These are phyloP conservation scores for Eudiplozoon nipponicum DNA, from an alignment of 2,888 invertebrate genomes.

Conservation along the genomic window DNA sequence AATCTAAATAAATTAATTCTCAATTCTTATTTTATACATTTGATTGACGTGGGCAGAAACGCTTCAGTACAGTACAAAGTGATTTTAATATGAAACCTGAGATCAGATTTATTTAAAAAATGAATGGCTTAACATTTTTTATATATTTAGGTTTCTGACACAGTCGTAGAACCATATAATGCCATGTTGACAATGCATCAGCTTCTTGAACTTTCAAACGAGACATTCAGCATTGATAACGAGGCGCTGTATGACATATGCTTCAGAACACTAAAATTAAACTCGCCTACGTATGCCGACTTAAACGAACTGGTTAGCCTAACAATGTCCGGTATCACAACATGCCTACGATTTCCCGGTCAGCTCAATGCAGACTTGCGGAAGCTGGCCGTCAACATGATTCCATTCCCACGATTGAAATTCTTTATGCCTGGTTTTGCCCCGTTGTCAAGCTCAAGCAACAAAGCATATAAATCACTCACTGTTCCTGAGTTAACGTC, in stretches of 20 bases:
- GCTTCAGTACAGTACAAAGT: no score
- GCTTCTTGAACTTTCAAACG: slow-evolving; percentile 14
- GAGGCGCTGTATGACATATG: slow-evolving; percentile 15
- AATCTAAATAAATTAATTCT: no score
- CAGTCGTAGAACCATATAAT: slow-evolving; percentile 16
- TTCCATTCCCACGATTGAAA: slow-evolving; percentile 12
- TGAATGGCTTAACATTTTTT: no score
- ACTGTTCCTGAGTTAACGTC: slow-evolving; percentile 12
- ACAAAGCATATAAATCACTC: slow-evolving; percentile 39
- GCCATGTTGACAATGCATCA: slow-evolving; percentile 14
- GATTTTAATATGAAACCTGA: no score
- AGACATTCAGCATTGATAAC: slow-evolving; percentile 14
- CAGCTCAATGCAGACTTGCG: slow-evolving; percentile 14
- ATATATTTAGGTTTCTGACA: slow-evolving; percentile 15
- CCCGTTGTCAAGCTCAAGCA: slow-evolving; percentile 51
- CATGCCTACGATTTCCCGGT: slow-evolving; percentile 10
- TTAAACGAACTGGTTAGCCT: slow-evolving; percentile 12
- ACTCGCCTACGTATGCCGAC: slow-evolving; percentile 13
- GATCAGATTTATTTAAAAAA: no score
- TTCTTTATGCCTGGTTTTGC: slow-evolving; percentile 64
- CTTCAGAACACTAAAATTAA: slow-evolving; percentile 11
- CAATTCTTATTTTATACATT: no score
- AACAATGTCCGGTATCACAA: slow-evolving; percentile 14
- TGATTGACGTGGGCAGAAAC: no score
- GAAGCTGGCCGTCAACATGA: slow-evolving; percentile 15